Evolutionary conservation across 2,888 invertebrate genomes (phyloP).

Genomic region (Trichogramma dendrolimi): DNA sequence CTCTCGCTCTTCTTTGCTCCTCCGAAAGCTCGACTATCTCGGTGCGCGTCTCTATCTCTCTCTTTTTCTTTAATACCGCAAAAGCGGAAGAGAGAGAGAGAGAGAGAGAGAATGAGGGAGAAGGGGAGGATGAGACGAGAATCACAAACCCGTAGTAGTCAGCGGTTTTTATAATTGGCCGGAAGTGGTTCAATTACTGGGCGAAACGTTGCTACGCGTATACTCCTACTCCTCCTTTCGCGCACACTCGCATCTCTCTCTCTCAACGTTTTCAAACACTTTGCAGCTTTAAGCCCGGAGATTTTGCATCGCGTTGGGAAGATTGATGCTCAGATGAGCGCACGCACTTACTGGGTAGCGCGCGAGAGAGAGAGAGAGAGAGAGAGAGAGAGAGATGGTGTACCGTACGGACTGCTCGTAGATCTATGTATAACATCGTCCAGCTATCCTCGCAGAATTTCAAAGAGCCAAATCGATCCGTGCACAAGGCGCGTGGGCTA

Average conservation of each 20-base stretch:
- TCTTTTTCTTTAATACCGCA: not conserved
- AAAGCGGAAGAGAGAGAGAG: not conserved
- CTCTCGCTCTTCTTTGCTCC: too few species aligned
- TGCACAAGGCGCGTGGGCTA: too few species aligned
- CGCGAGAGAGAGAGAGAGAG: too few species aligned
- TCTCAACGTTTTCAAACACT: not conserved
- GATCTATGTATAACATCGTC: too few species aligned
- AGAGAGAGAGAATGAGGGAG: slow-evolving; percentile 9
- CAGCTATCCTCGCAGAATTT: too few species aligned
- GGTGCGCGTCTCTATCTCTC: not conserved
- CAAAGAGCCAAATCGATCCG: too few species aligned
- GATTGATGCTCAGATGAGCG: too few species aligned
- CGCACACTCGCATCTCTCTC: not conserved
- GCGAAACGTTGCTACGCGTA: not conserved
- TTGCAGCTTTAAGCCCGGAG: too few species aligned
- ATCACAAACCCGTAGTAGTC: slow-evolving; percentile 38
- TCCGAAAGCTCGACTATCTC: not conserved
- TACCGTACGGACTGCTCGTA: too few species aligned
- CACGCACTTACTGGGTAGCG: too few species aligned
- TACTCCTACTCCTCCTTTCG: not conserved
- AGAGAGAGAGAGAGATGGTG: too few species aligned
- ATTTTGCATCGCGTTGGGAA: too few species aligned
- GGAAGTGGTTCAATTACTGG: slow-evolving; percentile 32
- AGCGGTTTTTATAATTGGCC: slow-evolving; percentile 45
- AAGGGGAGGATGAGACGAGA: slow-evolving; percentile 21